Evolutionary conservation across 2,113 vertebrate genomes (phyloP), one percentile per base, ranked within the genome.

Genomic region (Gymnarchus niloticus): DNA sequence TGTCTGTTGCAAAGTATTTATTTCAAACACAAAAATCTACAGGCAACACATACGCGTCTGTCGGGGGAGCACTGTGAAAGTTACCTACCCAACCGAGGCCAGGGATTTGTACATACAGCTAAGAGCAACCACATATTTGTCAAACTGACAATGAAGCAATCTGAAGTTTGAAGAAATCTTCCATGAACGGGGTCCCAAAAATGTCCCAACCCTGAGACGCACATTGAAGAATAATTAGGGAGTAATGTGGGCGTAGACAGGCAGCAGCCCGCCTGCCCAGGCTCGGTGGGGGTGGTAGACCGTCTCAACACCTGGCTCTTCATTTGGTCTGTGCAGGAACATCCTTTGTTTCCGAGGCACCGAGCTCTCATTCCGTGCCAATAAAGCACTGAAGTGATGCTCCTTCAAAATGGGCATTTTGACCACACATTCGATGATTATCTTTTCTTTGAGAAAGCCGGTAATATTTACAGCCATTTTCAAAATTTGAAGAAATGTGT

Each of bases 1-100:
- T 73, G 33, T 73, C 33, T 73, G 65, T 33, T 73, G 65, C 65
- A 73, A 73, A 73, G 65, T 73, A 73, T 73, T 73, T 73, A 73
- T 73, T 73, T 73, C 65, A 73, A 54, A 54, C 52, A 54, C 33
- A 37, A 37, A 73, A 41, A 12, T 69, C 61, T 73, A 73, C 65
- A 73, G 65, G 65, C 65, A 73, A 73, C 65, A 73, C 65, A 73
- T 37, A 21, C 14, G 33, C 41, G 65, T 73, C n/a, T 19, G 65
- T 73, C 41, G 33, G 5, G 65, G 41, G 41, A 73, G 19, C 41
- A 73, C 65, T 21, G 65, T 41, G 19, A 69, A 73, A 73, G 33
- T 73, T 33, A 73, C 4, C 4, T 7, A 14, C n/a, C 33, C 5
- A 65, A 65, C 8, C 25, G 10, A 2, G 3, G 59, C 0, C 8